Base-by-base conservation (phyloP, 2,113 vertebrate species). In the Dolichallabes microphthalmus region DNA sequence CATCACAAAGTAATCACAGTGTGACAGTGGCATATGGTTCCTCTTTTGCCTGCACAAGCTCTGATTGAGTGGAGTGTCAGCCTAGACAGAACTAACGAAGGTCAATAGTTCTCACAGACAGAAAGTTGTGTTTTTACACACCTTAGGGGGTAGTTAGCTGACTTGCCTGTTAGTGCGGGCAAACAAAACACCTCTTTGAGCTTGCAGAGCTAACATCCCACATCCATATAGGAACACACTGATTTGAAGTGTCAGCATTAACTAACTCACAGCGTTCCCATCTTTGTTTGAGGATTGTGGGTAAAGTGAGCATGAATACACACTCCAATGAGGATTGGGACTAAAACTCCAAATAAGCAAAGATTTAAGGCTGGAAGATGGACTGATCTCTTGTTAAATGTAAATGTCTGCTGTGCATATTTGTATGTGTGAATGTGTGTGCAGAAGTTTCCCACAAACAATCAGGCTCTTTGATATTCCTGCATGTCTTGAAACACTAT, bases 231-330 rank as follows among this genome's bases (percentile, higher is more conserved):
- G 55, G 61, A 20, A 85, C 66, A 85, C 66, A 74, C 35, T 52
- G 12, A 30, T 39, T 30, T n/a, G 14, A 45, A 57, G n/a, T 1
- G n/a, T 32, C 22, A 57, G 58, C 27, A 78, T 27, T 77, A 66
- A 50, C 53, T 7, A 69, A 58, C 61, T 63, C 74, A 87, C 53
- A 32, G 7, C 60, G 27, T 39, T 30, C 64, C 60, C 35, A 81
- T 71, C 53, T 88, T 82, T 85, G 71, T 85, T 85, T 87, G 27
- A 78, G 61, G 19, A 77, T 30, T 60, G 63, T 64, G 64, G 39
- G 27, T 27, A 60, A 86, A 50, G 27, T 71, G 63, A 79, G 39
- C 25, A 2, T 20, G 64, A 71, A 73, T 45, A 85, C 55, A 82
- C 74, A 82, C 45, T 45, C 45, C 27, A 85, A 57, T 35, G n/a